These are phyloP conservation scores for Steinernema feltiae DNA, from an alignment of 1,140 invertebrate species.

Conservation along the genomic window DNA sequence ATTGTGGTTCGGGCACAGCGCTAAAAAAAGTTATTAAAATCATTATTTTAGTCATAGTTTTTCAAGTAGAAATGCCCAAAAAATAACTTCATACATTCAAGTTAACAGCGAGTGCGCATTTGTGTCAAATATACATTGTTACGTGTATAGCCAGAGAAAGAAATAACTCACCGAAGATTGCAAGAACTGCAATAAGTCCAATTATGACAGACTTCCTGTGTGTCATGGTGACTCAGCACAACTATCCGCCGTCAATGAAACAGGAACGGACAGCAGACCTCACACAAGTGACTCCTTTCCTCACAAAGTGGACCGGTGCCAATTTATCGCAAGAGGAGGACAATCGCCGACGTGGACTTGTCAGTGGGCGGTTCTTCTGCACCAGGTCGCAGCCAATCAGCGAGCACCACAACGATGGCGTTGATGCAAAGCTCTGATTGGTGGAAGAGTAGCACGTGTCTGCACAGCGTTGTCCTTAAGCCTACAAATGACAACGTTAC, in stretches of 20 bases:
- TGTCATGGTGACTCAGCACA: constrained; percentile 14
- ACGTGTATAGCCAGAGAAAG: not conserved
- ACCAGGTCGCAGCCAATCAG: constrained; percentile 16
- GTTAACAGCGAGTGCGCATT: not conserved
- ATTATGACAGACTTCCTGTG: constrained; percentile 1
- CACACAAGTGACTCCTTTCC: not conserved
- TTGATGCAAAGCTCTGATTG: not conserved
- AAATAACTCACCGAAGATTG: constrained; percentile 16
- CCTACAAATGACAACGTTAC: no score
- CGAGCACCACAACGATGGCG: not conserved
- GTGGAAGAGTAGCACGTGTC: no score
- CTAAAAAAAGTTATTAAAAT: constrained; percentile 21
- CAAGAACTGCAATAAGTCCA: not conserved
- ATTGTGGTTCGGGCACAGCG: constrained; percentile 16
- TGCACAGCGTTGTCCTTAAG: no score
- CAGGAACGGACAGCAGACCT: not conserved
- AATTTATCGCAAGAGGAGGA: constrained; percentile 1
- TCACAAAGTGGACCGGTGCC: not conserved
- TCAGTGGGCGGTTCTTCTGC: not conserved
- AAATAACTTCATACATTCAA: constrained; percentile 1
- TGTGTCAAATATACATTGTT: not conserved
- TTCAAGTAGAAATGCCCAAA: no score
- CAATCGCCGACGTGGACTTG: not conserved
- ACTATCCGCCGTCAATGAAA: no score
- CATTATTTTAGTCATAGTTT: not conserved